Base-by-base conservation (phyloP, 1,140 invertebrate genomes). In the Hydropsyche tenuis region DNA sequence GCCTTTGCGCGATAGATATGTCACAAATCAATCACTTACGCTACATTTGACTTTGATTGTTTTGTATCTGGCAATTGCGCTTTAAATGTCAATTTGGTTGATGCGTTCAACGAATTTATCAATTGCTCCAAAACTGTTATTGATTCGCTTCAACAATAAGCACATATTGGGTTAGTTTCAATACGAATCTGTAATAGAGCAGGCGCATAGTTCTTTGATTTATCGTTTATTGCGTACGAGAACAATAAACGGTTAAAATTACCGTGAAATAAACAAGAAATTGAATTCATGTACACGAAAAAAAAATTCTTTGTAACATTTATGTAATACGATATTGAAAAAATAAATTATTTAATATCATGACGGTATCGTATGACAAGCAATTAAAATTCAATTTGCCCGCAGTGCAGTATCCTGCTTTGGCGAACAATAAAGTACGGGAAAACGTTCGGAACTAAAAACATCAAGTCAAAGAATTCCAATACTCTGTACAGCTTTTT, bases 331-430 rank as follows among this genome's bases (percentile, higher is more conserved):
- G 30, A 37, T 37, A 37, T 37, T 9, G 30, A 37, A 60, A 53
- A 25, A 27, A 20, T 23, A 56, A 5, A 56, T 22, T 56, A 56
- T 56, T 22, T 60, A 60, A 60, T 60, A 60, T 60, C 22, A 1
- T 60, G 56, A n/a, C 56, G 30, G 30, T 53, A 60, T 60, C 56
- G 23, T 43, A 60, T 69, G 69, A 65, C 73, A 68, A 14, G 45
- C 53, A 64, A 73, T 73, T 76, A 66, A 76, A 73, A 43, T 76
- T 76, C 75, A 71, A 76, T 76, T 56, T 69, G 56, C 72, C 71
- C 75, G 72, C 71, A 73, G 66, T 42, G 48, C 18, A 46, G 51
- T 56, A 72, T 76, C 68, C 71, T 70, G 65, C 68, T 70, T 65
- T 22, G 14, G 37, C 11, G 18, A 73, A 73, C 75, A 72, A 69